Evolutionary conservation across 2,888 invertebrate genomes (phyloP).

Genomic region (Galerucella nymphaeae): DNA sequence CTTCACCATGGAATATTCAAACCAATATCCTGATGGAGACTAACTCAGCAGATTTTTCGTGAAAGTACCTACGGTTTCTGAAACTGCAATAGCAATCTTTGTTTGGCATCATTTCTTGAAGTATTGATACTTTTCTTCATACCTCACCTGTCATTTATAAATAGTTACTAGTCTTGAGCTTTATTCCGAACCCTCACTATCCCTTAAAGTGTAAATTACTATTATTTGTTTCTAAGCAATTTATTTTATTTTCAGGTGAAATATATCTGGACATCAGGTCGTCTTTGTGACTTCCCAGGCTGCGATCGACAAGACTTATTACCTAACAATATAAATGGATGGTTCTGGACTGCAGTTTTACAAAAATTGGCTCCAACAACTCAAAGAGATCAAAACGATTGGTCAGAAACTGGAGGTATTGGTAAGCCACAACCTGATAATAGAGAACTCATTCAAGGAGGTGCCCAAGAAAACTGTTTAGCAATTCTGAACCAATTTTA

Average conservation of each 20-base stretch:
- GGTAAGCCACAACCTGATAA: conserved; percentile 90
- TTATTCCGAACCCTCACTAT: too few relatives aligned
- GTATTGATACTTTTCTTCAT: too few relatives aligned
- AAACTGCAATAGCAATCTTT: too few relatives aligned
- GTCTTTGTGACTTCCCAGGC: conserved; percentile 90
- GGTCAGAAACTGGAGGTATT: conserved; percentile 89
- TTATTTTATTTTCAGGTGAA: conserved; percentile 70
- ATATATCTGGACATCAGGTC: conserved; percentile 93
- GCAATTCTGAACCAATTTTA: conserved; percentile 91
- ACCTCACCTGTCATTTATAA: too few relatives aligned
- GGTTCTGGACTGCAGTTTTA: conserved; percentile 92
- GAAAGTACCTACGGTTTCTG: too few relatives aligned
- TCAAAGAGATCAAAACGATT: conserved; percentile 86
- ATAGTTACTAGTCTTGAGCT: too few relatives aligned
- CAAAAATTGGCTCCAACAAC: conserved; percentile 87
- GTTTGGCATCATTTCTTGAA: too few relatives aligned
- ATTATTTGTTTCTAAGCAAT: conserved; percentile 1
- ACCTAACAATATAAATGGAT: conserved; percentile 84
- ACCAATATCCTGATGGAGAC: too few relatives aligned
- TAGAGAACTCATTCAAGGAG: conserved; percentile 79
- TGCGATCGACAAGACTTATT: conserved; percentile 88
- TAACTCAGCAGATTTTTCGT: too few relatives aligned
- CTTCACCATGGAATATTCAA: too few relatives aligned
- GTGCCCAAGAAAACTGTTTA: conserved; percentile 87
- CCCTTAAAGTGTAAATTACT: neutral